Evolutionary conservation across 1,140 invertebrate genomes (phyloP).

Genomic region (Megalonaias nervosa): DNA sequence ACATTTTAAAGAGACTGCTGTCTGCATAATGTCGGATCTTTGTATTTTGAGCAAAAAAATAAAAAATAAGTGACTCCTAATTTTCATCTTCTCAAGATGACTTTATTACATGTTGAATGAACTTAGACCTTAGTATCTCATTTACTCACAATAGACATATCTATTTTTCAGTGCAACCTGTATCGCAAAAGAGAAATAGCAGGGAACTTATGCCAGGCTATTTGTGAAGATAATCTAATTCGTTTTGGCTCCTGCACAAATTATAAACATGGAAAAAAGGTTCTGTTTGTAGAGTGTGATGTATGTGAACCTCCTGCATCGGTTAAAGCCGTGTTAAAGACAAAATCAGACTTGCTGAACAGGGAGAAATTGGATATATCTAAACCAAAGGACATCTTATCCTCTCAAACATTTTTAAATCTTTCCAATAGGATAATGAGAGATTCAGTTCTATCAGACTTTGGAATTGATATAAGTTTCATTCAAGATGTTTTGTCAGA

Average conservation of each 20-base stretch:
- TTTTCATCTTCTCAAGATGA: no score
- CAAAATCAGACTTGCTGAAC: constrained; percentile 20
- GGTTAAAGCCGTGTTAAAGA: constrained; percentile 43
- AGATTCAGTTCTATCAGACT: constrained; percentile 19
- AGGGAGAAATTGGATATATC: constrained; percentile 8
- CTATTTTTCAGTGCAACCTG: constrained; percentile 55
- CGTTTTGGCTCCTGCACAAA: constrained; percentile 53
- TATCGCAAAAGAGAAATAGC: constrained; percentile 46
- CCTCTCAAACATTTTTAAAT: constrained; percentile 15
- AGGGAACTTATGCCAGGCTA: constrained; percentile 54
- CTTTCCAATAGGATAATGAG: constrained; percentile 29
- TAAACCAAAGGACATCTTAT: constrained; percentile 6
- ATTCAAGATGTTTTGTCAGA: constrained; percentile 36
- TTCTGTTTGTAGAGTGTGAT: constrained; percentile 49
- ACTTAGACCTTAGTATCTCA: no score
- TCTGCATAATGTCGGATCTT: no score
- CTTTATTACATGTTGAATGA: no score
- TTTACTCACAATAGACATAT: background rate
- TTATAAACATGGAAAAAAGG: constrained; percentile 57
- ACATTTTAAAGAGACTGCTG: no score
- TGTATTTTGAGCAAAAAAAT: no score
- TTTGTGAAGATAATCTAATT: constrained; percentile 46
- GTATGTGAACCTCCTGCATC: constrained; percentile 27
- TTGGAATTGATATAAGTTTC: constrained; percentile 27
- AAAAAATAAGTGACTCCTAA: no score